These are phyloP conservation scores for Sphenodon punctatus DNA, from an alignment of 2,797 vertebrate genomes.

Conservation along the genomic window DNA sequence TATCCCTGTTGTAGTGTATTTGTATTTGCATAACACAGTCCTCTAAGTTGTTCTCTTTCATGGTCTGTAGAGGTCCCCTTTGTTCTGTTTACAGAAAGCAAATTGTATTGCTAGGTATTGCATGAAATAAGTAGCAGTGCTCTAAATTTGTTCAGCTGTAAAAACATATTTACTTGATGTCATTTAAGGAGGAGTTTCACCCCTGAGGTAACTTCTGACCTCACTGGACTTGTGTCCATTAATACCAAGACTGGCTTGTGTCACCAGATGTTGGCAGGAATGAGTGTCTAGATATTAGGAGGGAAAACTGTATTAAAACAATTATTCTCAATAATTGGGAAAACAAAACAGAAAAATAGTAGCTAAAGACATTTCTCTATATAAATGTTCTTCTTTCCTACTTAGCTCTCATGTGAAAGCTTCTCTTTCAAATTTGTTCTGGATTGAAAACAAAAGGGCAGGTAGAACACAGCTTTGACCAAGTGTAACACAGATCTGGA, in stretches of 20 bases:
- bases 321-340: neutral
- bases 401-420: neutral
- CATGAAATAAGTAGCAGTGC: neutral
- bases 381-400: conserved; percentile 2
- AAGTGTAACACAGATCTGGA: neutral
- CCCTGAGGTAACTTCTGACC: neutral
- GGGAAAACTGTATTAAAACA: neutral
- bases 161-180: neutral
- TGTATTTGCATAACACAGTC: neutral
- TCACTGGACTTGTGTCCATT: neutral
- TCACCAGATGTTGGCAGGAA: neutral
- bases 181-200: neutral
- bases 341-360: neutral
- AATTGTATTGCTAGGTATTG: neutral
- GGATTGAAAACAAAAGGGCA: conserved; percentile 7
- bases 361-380: neutral
- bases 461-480: neutral
- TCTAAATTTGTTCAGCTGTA: neutral
- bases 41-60: neutral
- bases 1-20: neutral
- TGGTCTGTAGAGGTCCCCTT: neutral
- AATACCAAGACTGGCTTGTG: neutral
- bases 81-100: conserved; percentile 2
- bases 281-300: neutral
- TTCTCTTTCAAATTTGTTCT: neutral